These are phyloP conservation scores for Cactoblastis cactorum DNA, from an alignment of 2,888 invertebrate species.

Conservation along the genomic window DNA sequence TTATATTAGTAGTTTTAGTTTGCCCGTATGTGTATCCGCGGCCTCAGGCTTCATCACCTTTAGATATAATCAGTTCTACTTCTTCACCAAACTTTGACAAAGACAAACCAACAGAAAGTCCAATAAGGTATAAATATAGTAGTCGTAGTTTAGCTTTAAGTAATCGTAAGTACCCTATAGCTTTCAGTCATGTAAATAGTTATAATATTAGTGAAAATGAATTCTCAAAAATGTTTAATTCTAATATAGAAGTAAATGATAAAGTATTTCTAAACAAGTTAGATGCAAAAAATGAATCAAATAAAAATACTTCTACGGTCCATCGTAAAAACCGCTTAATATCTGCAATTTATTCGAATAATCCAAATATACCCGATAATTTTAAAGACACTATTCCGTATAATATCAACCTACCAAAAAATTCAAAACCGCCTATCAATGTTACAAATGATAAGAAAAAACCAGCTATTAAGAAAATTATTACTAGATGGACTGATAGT, in stretches of 20 bases:
- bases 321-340: constrained; percentile 6
- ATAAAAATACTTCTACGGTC: neutral
- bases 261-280: neutral
- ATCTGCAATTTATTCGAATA: constrained; percentile 11
- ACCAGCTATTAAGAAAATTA: constrained; percentile 62
- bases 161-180: constrained; percentile 37
- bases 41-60: constrained; percentile 49
- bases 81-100: constrained; percentile 31
- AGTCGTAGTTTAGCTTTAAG: constrained; percentile 30
- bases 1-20: constrained; percentile 59
- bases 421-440: constrained; percentile 3
- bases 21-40: constrained; percentile 55
- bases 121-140: constrained; percentile 65
- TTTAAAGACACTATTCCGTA: neutral
- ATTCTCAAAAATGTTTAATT: neutral
- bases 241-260: neutral
- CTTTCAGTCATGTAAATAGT: constrained; percentile 33
- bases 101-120: constrained; percentile 48
- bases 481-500: constrained; percentile 76
- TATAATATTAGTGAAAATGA: constrained; percentile 14
- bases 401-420: constrained; percentile 13
- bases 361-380: constrained; percentile 1
- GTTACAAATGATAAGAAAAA: constrained; percentile 33
- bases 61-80: constrained; percentile 28
- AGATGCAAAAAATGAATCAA: neutral